Conservation (phyloP, 2,797 vertebrate genomes). For the Chaetophractus vellerosus region DNA sequence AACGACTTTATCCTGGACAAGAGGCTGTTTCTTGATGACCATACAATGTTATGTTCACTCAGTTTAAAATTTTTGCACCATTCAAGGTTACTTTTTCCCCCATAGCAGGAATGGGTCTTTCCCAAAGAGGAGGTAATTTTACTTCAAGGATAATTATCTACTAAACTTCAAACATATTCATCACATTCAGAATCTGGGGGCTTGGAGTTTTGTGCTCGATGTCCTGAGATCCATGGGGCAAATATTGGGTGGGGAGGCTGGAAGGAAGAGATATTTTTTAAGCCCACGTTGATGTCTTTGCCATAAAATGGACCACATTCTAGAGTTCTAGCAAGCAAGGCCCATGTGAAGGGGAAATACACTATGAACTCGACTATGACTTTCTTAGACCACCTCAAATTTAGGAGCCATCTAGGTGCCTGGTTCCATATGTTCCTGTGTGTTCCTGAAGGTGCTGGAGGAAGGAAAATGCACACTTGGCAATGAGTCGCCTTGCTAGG, state of each 20-base stretch:
- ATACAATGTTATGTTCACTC: background rate
- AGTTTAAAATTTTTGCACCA: background rate
- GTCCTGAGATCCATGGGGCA: background rate
- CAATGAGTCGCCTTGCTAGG: background rate
- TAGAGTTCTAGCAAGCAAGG: background rate
- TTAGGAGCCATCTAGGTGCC: background rate
- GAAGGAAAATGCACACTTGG: background rate
- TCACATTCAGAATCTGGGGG: background rate
- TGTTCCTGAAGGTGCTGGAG: background rate
- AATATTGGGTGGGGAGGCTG: background rate
- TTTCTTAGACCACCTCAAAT: background rate
- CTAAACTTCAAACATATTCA: background rate
- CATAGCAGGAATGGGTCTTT: background rate
- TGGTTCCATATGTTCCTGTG: background rate
- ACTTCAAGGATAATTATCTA: background rate
- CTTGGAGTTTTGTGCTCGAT: background rate
- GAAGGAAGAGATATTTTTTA: background rate
- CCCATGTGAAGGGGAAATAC: background rate
- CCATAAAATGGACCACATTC: background rate
- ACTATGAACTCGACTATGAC: background rate
- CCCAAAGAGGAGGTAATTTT: background rate
- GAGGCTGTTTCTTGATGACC: background rate
- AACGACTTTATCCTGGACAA: slow-evolving; percentile 5
- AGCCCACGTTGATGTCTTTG: background rate
- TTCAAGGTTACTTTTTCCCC: background rate